Base-by-base conservation (phyloP, 2,797 vertebrate genomes). In the Periophthalmus magnuspinnatus region DNA sequence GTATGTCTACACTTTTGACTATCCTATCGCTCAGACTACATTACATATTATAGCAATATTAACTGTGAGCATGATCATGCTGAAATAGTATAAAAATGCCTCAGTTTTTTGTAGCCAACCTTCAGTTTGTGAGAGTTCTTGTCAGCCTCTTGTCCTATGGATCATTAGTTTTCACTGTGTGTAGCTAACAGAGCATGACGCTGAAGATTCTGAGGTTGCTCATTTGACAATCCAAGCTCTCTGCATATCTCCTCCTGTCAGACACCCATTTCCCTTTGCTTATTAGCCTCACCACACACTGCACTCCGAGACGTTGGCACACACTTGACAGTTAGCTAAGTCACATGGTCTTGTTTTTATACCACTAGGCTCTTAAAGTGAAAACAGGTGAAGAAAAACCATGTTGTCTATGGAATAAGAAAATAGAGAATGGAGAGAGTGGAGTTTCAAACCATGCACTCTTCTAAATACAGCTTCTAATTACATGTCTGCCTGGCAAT, bases 381-480 rank as follows among this genome's bases (percentile, higher is more conserved):
- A 67, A 72, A 83, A 60, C 3, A 1, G 56, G 24, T 59, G 69
- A 52, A 33, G 34, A 54, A 45, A 67, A 57, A 67, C 8, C 6
- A 47, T 10, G 41, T 28, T 17, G 10, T 16, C 2, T 16, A 32
- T 6, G 65, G 33, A 57, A 65, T 2, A 9, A 13, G 14, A 60
- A 62, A 58, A 5, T 56, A 45, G 56, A 33, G 45, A 48, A 28
- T 17, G 16, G 8, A 50, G 32, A 50, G 62, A 47, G 58, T 81
- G 56, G 21, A 47, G 54, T 84, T 90, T 82, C 81, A 72, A 81
- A 73, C 60, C 17, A 6, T 65, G 36, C 61, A 63, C 56, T 36
- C 59, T 71, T 59, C 88, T 87, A 86, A 79, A 87, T 75, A 77
- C 72, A 83, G 68, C 76, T 71, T 62, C 32, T 90, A 90, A 89